Evolutionary conservation across 2,797 vertebrate genomes (phyloP).

Genomic region (Tokudaia tokunoshimensis): DNA sequence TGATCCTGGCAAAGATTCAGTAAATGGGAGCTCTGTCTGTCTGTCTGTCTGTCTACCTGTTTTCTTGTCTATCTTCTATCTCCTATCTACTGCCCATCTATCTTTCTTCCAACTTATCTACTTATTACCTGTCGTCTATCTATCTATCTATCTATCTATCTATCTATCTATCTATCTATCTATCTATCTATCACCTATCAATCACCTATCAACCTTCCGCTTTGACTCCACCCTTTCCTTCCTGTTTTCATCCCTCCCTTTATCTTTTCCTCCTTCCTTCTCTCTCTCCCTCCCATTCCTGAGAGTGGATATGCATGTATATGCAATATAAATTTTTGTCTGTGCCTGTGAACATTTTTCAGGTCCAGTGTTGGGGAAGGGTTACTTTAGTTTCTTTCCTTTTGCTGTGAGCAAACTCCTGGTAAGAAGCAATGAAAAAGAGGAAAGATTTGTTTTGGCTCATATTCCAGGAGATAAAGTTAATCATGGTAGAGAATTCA

Average conservation of each 20-base stretch:
- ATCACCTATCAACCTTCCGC: neutral
- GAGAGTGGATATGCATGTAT: neutral
- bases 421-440: neutral
- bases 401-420: neutral
- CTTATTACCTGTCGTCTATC: neutral
- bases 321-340: neutral
- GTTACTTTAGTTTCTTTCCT: neutral
- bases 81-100: neutral
- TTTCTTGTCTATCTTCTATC: neutral
- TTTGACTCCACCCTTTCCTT: neutral
- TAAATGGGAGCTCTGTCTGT: neutral
- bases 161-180: too few relatives aligned
- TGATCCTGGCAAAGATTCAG: slow-evolving; percentile 1
- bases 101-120: neutral
- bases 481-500: neutral
- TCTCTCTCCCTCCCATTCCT: neutral
- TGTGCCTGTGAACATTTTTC: neutral
- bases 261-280: neutral
- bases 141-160: neutral
- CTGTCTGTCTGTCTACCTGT: neutral
- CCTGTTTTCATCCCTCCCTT: neutral
- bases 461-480: neutral
- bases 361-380: neutral
- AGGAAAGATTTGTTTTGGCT: neutral
- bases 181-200: neutral